Evolutionary conservation across 1,140 invertebrate species (phyloP), one percentile per base, ranked within the genome.

Genomic region (Neodiprion fabricii): DNA sequence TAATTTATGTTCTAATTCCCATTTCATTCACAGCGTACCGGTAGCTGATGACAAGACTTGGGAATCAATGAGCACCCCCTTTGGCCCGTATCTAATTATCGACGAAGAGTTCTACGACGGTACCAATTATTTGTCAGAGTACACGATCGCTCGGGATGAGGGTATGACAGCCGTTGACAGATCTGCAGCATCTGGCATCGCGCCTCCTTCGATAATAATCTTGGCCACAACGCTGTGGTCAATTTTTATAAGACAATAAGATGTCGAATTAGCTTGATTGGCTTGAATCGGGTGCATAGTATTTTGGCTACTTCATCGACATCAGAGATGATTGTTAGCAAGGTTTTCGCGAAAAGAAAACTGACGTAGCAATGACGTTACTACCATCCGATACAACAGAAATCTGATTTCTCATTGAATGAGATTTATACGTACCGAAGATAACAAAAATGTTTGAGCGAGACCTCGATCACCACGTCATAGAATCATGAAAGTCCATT

Each of bases 51-150:
- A 61, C 53, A 12, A 17, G 53, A 61, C 53, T 61, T 61, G 53
- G 53, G 53, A 61, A 61, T 9, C 53, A 61, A 61, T 61, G 53
- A 61, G n/a, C 53, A 17, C 53, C n/a, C 11, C 53, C n/a, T 61
- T 61, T 61, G 53, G 53, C n/a, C 53, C 53, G 11, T 61, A 61
- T 17, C 53, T 61, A 17, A 61, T 61, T 8, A 61, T 61, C 53
- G 53, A 61, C 53, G 53, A 61, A 9, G 53, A 61, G 53, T 61
- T 61, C n/a, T 61, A 61, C 53, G 53, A 61, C 53, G 53, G 53
- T 61, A 61, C 53, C 5, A 61, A 61, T 61, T 61, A 8, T 61
- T 61, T 61, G 7, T 61, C 53, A 61, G 53, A 61, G 5, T 61
- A 61, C 9, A 61, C 53, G 11, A 61, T 61, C 53, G 53, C 53